Evolutionary conservation across 1,140 invertebrate species (phyloP), one percentile per base, ranked within the genome.

Genomic region (Camponotus vicinus): DNA sequence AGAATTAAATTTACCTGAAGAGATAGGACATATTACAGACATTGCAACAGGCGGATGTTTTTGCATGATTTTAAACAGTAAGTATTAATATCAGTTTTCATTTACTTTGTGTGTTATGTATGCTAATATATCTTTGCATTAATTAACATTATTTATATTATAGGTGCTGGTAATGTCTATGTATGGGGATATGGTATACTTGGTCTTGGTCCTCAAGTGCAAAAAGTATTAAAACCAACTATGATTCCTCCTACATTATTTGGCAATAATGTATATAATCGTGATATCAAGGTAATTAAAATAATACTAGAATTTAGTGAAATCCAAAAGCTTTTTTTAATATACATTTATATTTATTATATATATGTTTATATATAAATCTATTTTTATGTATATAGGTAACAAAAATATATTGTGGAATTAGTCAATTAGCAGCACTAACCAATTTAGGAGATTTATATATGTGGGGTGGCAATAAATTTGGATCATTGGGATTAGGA

Each of bases 121-220:
- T 52, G 49, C 15, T 52, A 52, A 4, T 15, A 64, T 52, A 18
- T 49, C n/a, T 6, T 6, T n/a, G 1, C 37, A 78, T 4, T 55
- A 55, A 27, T 21, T 40, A 59, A 45, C 71, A 73, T 27, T 66
- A 1, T 18, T 37, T 75, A 75, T 73, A 78, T 86, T 85, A 85
- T 95, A 98, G 98, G 98, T 87, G 93, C 96, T 88, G 98, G 98
- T 11, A 95, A 98, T 57, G 98, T 99, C 0, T 99, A 97, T 95
- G 97, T 98, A 1, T 99, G 99, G 99, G 99, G 99, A 11, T 99
- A 97, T 94, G 99, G 99, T 66, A 96, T 99, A 88, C 95, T 99
- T 61, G 99, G 99, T 0, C 96, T 97, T 63, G 99, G 99, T 0
- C 98, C 98, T 1, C 95, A 97, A 90, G 96, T 98, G 0, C 95